Percentiles rank a stretch among this genome's conserved stretches.
Conservation (phyloP, 1,140 invertebrate species). For the Ceratina japonica region DNA sequence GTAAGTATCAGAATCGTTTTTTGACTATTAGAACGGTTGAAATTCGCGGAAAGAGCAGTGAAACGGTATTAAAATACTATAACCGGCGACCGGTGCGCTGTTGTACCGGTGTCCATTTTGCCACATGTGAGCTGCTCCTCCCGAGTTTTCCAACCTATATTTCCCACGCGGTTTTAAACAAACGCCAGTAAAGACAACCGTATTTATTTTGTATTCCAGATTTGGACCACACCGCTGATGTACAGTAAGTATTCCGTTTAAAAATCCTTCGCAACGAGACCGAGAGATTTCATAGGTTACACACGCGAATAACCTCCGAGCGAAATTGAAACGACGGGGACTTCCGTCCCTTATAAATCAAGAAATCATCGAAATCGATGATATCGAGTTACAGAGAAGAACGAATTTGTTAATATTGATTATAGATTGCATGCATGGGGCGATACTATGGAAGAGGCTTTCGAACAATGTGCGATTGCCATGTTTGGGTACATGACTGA, state of each 20-base stretch:
- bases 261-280: background rate
- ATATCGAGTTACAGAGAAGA: background rate
- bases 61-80: background rate
- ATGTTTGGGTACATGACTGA: conserved; percentile 99
- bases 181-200: background rate
- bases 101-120: conserved; percentile 41
- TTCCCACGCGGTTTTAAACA: background rate
- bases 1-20: conserved; percentile 78
- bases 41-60: background rate
- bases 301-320: conserved; percentile 66
- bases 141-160: background rate
- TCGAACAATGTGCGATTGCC: conserved; percentile 96
- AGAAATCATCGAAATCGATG: background rate
- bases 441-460: conserved; percentile 91
- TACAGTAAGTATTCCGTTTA: conserved; percentile 89
- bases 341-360: background rate
- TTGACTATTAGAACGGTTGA: background rate
- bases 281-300: conserved; percentile 60
- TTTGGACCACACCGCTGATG: conserved; percentile 98
- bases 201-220: conserved; percentile 83
- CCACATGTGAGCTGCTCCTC: conserved; percentile 6
- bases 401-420: background rate
- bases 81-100: conserved; percentile 1
- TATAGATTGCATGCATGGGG: conserved; percentile 94
- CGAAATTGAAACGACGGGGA: background rate